A percentile compares a stretch with the other conserved stretches of the same genome.
phyloP scores from a whole-genome alignment of 1,140 invertebrate species.

The Littorina saxatilis region DNA sequence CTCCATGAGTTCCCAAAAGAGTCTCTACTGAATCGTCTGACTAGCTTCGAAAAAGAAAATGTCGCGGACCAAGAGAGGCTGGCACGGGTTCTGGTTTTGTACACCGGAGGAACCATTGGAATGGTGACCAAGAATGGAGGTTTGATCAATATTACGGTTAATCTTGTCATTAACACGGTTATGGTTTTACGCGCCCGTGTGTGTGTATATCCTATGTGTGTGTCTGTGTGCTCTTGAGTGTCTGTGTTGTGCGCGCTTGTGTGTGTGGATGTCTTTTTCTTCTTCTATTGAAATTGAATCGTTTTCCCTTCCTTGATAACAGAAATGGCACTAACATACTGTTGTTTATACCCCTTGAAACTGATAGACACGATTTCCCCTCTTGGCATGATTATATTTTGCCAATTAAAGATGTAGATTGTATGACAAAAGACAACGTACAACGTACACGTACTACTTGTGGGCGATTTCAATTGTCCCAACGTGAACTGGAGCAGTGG shows the following conservation, averaged over 20 bases:
- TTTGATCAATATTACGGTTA: conserved; percentile 23
- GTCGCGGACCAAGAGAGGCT: not conserved
- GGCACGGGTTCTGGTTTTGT: conserved; percentile 54
- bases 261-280: not conserved
- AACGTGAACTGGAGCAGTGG: too few relatives aligned
- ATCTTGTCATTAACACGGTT: not conserved
- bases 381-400: too few relatives aligned
- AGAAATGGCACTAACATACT: too few relatives aligned
- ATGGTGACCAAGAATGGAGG: conserved; percentile 58
- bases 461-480: too few relatives aligned
- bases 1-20: too few relatives aligned
- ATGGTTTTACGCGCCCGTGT: not conserved
- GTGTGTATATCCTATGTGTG: not conserved
- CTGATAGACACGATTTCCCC: too few relatives aligned
- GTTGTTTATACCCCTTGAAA: too few relatives aligned
- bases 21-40: not conserved
- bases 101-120: conserved; percentile 60
- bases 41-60: not conserved
- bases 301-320: too few relatives aligned
- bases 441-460: too few relatives aligned
- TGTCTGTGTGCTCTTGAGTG: not conserved
- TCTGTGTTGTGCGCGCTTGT: not conserved
- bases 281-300: not conserved
- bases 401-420: too few relatives aligned
- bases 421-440: too few relatives aligned